Base-by-base conservation (phyloP, 2,888 invertebrate genomes). In the Pollenia amentaria region DNA sequence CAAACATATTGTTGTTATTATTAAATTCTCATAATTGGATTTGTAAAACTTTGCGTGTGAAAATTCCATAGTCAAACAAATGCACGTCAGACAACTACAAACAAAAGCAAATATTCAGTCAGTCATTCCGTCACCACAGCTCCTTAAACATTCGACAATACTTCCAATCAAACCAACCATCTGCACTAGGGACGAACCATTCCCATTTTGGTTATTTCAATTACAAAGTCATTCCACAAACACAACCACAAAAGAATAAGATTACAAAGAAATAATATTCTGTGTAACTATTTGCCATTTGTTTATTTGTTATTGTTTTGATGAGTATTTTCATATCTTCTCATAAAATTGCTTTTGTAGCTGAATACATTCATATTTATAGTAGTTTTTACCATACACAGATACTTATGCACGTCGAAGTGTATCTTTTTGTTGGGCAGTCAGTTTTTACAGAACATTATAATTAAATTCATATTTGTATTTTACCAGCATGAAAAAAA, bases 1-100 rank as follows among this genome's bases (percentile, higher is more conserved):
- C 14, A 57, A 62, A 70, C 53, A 62, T 51, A 51, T 84, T 78
- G 46, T 64, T 73, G 79, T 81, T 87, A 84, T 84, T 87, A 87
- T 84, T 87, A 80, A 84, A 84, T 87, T 83, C 55, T 84, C 87
- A 87, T 87, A 87, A 87, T 87, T 87, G 84, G 87, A 84, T 87
- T 87, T 87, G 77, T 84, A 87, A 87, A 77, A 77, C 77, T 83
- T 84, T 84, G 87, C 87, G 84, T 87, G 87, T 87, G 76, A 87
- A 87, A 82, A 75, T 82, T 86, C 48, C 85, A 79, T 73, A 78
- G 82, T 42, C 55, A 70, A 73, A 78, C 85, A 78, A 85, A 86
- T 86, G 85, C 77, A 82, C 44, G 82, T 51, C 85, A 82, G 82
- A 75, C 72, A 51, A 48, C 55, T 29, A 81, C 57, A 16, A 2